Evolutionary conservation across 2,113 vertebrate species (phyloP), one percentile per base, ranked within the genome.

Genomic region (Grus americana): DNA sequence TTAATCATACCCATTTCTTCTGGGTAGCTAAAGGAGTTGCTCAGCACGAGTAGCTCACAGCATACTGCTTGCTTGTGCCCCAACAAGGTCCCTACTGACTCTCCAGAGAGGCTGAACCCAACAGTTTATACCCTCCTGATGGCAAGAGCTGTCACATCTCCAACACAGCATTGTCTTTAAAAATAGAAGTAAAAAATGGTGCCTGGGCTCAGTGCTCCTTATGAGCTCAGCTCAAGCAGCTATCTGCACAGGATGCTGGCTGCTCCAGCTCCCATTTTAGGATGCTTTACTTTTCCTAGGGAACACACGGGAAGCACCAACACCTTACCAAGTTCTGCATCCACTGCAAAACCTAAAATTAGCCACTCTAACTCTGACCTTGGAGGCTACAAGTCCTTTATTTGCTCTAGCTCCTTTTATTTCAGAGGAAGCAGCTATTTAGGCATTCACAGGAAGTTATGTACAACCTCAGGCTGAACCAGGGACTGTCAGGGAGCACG

Each of bases 401-500:
- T 15, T 30, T 54, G 11, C 18, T 66, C 40, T 27, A 61, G 3
- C 30, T 23, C 3, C 16, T 50, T 50, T 55, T 36, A 13, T 21
- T 9, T 61, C 44, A 26, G 46, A 55, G 59, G 40, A 36, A 87
- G 29, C 40, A 84, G 63, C 62, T 62, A 5, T 4, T 23, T 20
- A 88, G 57, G 36, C 29, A 23, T 9, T 11, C 36, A 57, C 58
- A 18, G 62, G 54, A 32, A 10, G 23, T 20, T 40, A 27, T 0
- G 7, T 1, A 21, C 67, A 65, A 9, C 19, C 36, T 34, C 12
- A 62, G 50, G 10, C 7, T 21, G 8, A 23, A 5, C 49, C 66
- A 55, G 38, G 85, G 34, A 12, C 26, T 6, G 3, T 9, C 44
- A 11, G 13, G 65, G 70, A 88, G 9, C 34, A 22, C 0, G 0